Percentiles rank a stretch among this genome's conserved stretches.
These are phyloP conservation scores for Hyperoplus immaculatus DNA, from an alignment of 2,797 vertebrate species.

Conservation along the genomic window DNA sequence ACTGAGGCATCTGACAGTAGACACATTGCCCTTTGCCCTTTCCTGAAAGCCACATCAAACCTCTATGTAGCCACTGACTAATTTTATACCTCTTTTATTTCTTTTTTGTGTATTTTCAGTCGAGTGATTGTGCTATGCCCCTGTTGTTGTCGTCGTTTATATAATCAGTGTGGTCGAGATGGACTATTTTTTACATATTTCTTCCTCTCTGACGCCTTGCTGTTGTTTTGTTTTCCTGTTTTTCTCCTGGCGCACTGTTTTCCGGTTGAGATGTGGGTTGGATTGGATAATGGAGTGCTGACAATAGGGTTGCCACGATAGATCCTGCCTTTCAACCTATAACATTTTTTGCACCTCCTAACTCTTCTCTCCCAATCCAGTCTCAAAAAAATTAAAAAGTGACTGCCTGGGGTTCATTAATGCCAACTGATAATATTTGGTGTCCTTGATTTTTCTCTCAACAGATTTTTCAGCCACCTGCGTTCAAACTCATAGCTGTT, in stretches of 20 bases:
- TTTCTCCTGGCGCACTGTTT: slow-evolving; percentile 74
- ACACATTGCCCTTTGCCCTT: slow-evolving; percentile 67
- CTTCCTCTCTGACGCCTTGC: slow-evolving; percentile 84
- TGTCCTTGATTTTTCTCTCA: slow-evolving; percentile 33
- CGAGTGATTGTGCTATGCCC: slow-evolving; percentile 91
- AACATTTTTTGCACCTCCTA: slow-evolving; percentile 28
- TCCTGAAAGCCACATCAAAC: slow-evolving; percentile 85
- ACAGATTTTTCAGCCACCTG: slow-evolving; percentile 30
- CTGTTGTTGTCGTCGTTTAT: slow-evolving; percentile 78
- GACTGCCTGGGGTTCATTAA: slow-evolving; percentile 29
- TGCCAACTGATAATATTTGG: slow-evolving; percentile 22
- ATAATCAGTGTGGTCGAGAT: slow-evolving; percentile 45
- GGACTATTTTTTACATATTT: slow-evolving; percentile 77
- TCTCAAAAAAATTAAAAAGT: slow-evolving; percentile 36
- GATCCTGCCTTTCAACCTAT: slow-evolving; percentile 59
- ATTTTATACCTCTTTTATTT: slow-evolving; percentile 10
- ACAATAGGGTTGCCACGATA: slow-evolving; percentile 98
- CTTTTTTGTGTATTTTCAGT: slow-evolving; percentile 70
- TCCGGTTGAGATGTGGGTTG: slow-evolving; percentile 88
- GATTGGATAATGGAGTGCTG: slow-evolving; percentile 92
- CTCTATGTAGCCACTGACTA: slow-evolving; percentile 17
- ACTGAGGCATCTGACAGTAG: slow-evolving; percentile 37
- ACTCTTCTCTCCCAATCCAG: slow-evolving; percentile 28
- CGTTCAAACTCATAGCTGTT: slow-evolving; percentile 8
- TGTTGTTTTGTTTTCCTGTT: slow-evolving; percentile 80